Conservation (phyloP, 2,888 invertebrate species). For the Chymomyza procnemis region DNA sequence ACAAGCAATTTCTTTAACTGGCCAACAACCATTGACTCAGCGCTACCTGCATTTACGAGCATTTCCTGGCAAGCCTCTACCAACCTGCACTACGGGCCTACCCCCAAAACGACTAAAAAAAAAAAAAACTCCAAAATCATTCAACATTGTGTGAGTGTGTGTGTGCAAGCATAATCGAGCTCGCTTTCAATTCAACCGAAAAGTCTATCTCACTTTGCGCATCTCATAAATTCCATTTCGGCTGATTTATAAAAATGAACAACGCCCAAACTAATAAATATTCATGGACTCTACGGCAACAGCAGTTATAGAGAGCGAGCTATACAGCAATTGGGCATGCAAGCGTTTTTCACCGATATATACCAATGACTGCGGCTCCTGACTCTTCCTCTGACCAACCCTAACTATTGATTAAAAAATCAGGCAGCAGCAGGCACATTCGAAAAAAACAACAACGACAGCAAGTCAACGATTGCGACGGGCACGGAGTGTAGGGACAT, state of each 20-base stretch:
- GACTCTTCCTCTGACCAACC: conserved; percentile 34
- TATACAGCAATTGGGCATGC: not conserved
- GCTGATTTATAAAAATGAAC: conserved; percentile 65
- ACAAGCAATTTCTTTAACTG: conserved; percentile 51
- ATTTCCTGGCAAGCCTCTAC: conserved; percentile 19
- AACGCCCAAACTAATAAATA: conserved; percentile 65
- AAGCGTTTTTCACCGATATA: not conserved
- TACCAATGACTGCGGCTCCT: not conserved
- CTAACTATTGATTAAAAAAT: conserved; percentile 42
- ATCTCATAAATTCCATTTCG: conserved; percentile 56
- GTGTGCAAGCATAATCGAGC: not conserved
- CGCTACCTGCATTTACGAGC: conserved; percentile 57
- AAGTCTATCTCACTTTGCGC: not conserved
- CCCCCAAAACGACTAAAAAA: not conserved
- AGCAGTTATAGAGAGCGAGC: conserved; percentile 8
- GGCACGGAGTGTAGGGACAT: conserved; percentile 1
- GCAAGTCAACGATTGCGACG: conserved; percentile 27
- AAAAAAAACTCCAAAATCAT: not conserved
- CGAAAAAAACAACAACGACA: not conserved
- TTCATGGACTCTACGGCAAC: conserved; percentile 43
- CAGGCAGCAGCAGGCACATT: conserved; percentile 13
- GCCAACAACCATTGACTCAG: not conserved
- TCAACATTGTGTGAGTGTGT: not conserved
- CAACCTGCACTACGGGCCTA: not conserved
- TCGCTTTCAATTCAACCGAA: not conserved